Evolutionary conservation across 2,797 vertebrate species (phyloP).

Genomic region (Rhinichthys osculus): DNA sequence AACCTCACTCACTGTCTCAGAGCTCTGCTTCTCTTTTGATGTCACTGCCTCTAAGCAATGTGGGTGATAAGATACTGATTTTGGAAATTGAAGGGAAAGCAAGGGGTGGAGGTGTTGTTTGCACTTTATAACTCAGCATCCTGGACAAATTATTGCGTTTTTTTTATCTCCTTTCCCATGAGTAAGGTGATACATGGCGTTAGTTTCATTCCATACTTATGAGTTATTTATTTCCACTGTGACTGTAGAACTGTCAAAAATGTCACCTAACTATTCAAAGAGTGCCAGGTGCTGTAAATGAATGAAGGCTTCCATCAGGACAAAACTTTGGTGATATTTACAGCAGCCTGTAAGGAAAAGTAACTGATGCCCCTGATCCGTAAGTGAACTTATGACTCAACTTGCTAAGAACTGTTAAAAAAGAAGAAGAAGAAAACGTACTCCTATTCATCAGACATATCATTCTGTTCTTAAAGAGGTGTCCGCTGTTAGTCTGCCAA

Average conservation of each 20-base stretch:
- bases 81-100: conserved; percentile 52
- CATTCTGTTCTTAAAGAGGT: background rate
- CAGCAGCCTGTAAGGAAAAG: background rate
- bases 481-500: background rate
- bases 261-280: conserved; percentile 21
- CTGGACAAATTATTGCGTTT: conserved; percentile 42
- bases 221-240: conserved; percentile 42
- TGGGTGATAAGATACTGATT: conserved; percentile 71
- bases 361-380: background rate
- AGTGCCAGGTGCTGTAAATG: conserved; percentile 12
- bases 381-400: background rate
- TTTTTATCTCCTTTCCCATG: conserved; percentile 13
- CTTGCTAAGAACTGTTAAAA: background rate
- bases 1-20: background rate
- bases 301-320: conserved; percentile 4
- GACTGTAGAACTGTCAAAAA: conserved; percentile 26
- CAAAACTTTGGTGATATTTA: conserved; percentile 32
- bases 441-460: background rate
- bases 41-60: conserved; percentile 41
- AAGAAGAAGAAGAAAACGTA: background rate
- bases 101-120: conserved; percentile 47
- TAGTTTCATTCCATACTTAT: conserved; percentile 31
- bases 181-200: conserved; percentile 28
- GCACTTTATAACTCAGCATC: conserved; percentile 53
- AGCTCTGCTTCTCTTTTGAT: conserved; percentile 14